Evolutionary conservation across 1,140 invertebrate genomes (phyloP).

Genomic region (Nasonia giraulti): DNA sequence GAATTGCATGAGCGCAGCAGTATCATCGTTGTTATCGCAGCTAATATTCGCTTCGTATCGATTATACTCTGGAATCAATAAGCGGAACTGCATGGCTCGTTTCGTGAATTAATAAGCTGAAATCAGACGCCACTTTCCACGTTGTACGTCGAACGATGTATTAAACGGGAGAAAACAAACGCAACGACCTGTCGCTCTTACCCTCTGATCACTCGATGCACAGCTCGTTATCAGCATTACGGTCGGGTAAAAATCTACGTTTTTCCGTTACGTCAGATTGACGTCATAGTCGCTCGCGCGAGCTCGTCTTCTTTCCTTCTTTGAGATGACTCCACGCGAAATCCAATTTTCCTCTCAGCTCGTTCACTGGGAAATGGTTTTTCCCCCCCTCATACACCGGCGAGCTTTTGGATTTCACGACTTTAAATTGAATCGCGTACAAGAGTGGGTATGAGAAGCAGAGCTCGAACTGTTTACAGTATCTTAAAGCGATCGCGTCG

Average conservation of each 20-base stretch:
- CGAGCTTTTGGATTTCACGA: background rate
- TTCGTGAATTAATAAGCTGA: too few species aligned
- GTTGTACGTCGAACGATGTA: too few species aligned
- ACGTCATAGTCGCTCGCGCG: background rate
- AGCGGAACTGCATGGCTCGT: too few species aligned
- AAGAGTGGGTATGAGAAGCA: background rate
- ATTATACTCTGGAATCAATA: too few species aligned
- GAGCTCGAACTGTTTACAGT: background rate
- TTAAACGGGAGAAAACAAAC: background rate
- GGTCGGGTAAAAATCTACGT: background rate
- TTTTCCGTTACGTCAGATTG: background rate
- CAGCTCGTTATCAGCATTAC: background rate
- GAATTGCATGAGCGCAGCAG: background rate
- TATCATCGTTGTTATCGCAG: too few species aligned
- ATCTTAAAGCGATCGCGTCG: too few species aligned
- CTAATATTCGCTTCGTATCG: too few species aligned
- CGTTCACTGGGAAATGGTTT: background rate
- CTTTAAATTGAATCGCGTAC: background rate
- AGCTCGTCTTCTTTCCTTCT: background rate
- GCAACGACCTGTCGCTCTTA: background rate
- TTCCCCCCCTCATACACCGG: background rate
- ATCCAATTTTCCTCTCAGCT: background rate
- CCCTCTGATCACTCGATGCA: background rate
- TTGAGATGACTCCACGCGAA: background rate
- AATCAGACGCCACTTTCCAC: too few species aligned